phyloP scores from a whole-genome alignment of 2,888 invertebrate genomes.

The Heliconius ismenius region DNA sequence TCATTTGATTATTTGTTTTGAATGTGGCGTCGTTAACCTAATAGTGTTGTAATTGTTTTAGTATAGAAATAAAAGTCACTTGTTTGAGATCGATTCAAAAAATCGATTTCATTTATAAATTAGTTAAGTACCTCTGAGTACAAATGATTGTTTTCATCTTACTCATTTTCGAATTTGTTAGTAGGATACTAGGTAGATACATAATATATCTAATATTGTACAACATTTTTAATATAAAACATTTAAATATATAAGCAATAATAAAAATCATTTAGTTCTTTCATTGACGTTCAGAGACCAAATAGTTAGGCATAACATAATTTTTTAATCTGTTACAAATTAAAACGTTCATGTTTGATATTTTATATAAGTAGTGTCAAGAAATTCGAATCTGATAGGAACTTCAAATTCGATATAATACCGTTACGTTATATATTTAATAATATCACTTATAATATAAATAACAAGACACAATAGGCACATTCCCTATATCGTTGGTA shows the following conservation, averaged over 20 bases:
- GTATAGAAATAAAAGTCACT: not conserved
- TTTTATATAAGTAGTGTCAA: no score
- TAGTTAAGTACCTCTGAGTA: not conserved
- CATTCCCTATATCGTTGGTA: not conserved
- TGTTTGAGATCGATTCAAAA: not conserved
- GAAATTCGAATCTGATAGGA: no score
- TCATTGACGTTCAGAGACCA: no score
- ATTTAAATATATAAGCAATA: no score
- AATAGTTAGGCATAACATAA: not conserved
- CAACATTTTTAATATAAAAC: no score
- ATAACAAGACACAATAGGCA: not conserved
- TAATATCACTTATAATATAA: not conserved
- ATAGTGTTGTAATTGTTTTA: slow-evolving; percentile 9
- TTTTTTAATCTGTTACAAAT: not conserved
- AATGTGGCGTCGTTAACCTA: slow-evolving; percentile 36
- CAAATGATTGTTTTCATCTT: no score
- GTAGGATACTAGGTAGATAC: no score
- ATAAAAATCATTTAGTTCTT: no score
- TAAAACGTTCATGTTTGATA: not conserved
- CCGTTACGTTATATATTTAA: not conserved
- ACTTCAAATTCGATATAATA: not conserved
- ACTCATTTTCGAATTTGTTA: no score
- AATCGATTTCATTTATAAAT: not conserved
- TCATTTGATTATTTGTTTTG: slow-evolving; percentile 31
- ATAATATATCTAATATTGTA: no score